phyloP scores from a whole-genome alignment of 2,888 invertebrate species.

The Agrochola macilenta region DNA sequence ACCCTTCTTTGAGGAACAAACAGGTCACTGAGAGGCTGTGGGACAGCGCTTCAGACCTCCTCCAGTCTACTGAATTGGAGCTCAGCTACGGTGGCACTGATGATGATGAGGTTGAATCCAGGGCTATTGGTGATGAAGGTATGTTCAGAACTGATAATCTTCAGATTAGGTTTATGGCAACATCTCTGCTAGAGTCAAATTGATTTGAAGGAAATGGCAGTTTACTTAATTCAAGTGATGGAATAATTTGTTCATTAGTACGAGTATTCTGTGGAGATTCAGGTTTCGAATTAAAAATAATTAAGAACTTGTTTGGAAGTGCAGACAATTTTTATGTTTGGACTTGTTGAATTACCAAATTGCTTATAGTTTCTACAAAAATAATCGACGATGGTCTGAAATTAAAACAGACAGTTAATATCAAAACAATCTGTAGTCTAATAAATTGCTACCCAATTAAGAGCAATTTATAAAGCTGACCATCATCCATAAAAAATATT shows the following conservation, averaged over 20 bases:
- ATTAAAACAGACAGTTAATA: background rate
- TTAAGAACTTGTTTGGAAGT: slow-evolving; percentile 13
- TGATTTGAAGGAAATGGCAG: background rate
- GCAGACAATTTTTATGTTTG: background rate
- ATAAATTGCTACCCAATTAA: background rate
- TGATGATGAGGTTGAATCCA: slow-evolving; percentile 80
- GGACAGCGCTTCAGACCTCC: slow-evolving; percentile 80
- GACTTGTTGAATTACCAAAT: background rate
- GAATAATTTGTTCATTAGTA: background rate
- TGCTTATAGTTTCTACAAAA: background rate
- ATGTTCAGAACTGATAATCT: background rate
- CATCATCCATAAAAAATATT: background rate
- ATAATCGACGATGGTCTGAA: background rate
- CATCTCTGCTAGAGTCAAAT: background rate
- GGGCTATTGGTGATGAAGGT: slow-evolving; percentile 82
- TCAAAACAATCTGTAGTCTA: background rate
- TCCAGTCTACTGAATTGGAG: slow-evolving; percentile 83
- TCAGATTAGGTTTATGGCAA: fast-evolving
- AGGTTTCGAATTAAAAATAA: background rate
- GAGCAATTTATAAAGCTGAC: background rate
- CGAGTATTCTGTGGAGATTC: background rate
- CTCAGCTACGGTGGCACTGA: slow-evolving; percentile 78
- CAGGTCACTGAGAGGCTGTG: slow-evolving; percentile 82
- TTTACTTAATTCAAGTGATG: background rate
- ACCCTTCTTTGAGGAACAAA: slow-evolving; percentile 78